Evolutionary conservation across 2,888 invertebrate genomes (phyloP).

Genomic region (Luperina nickerlii): DNA sequence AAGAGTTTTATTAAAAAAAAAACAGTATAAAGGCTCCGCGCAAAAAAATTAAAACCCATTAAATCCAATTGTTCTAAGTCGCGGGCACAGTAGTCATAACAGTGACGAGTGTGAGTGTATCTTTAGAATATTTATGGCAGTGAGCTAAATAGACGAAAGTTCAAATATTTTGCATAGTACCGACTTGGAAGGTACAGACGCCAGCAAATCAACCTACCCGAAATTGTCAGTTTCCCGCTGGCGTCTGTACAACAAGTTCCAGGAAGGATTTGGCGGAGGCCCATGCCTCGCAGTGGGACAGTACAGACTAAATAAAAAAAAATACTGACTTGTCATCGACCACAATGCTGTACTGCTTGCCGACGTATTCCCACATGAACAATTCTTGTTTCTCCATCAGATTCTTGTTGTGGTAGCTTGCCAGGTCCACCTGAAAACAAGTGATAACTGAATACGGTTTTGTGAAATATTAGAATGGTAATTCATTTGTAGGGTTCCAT

Average conservation of each 20-base stretch:
- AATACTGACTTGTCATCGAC: constrained; percentile 84
- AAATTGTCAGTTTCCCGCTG: too few relatives aligned
- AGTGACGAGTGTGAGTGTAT: background rate
- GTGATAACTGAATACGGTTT: background rate
- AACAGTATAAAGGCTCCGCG: too few relatives aligned
- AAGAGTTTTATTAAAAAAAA: too few relatives aligned
- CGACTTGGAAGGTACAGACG: constrained; percentile 72
- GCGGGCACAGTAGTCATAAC: background rate
- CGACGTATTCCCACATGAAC: constrained; percentile 73
- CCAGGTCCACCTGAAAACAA: constrained; percentile 73
- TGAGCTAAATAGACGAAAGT: background rate
- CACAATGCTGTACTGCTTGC: constrained; percentile 73
- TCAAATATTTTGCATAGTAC: constrained; percentile 47
- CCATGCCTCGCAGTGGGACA: too few relatives aligned
- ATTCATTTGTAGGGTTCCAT: background rate
- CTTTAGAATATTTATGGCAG: background rate
- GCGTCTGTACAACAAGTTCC: too few relatives aligned
- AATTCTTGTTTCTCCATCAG: constrained; percentile 70
- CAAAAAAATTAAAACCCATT: too few relatives aligned
- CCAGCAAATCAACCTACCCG: too few relatives aligned
- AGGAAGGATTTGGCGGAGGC: too few relatives aligned
- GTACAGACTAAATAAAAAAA: too few relatives aligned
- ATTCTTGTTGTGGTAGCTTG: constrained; percentile 64
- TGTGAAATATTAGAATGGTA: background rate
- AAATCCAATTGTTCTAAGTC: too few relatives aligned